Conservation (phyloP, 2,797 vertebrate species). For the Falco naumanni region DNA sequence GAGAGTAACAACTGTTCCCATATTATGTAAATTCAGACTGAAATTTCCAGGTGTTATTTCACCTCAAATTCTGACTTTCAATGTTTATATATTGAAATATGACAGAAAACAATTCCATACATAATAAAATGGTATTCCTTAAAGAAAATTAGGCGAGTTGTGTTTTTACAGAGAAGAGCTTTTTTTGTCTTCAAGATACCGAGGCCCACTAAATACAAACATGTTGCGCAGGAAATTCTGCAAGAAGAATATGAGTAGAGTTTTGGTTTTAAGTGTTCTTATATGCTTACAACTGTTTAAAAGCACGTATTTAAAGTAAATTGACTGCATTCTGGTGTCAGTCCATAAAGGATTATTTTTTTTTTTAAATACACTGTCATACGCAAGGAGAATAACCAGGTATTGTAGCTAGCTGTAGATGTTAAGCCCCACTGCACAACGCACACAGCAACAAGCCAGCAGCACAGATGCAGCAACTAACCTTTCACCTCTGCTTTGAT, state of each 20-base stretch:
- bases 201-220: not conserved
- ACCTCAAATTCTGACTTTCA: not conserved
- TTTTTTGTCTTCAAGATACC: not conserved
- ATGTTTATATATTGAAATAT: not conserved
- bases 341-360: not conserved
- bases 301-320: not conserved
- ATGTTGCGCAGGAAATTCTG: not conserved
- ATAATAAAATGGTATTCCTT: not conserved
- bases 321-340: not conserved
- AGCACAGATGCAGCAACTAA: constrained; percentile 53
- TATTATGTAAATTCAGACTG: not conserved
- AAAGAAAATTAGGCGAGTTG: not conserved
- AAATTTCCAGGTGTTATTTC: not conserved
- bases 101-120: not conserved
- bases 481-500: constrained; percentile 84
- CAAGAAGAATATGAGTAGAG: not conserved
- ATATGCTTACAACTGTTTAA: not conserved
- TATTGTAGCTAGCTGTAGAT: not conserved
- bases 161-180: not conserved
- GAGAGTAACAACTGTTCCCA: not conserved
- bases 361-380: not conserved
- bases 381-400: not conserved
- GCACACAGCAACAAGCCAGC: not conserved
- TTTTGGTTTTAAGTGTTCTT: not conserved
- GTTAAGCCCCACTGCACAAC: not conserved